Evolutionary conservation across 2,113 vertebrate species (phyloP), one percentile per base, ranked within the genome.

Genomic region (Anhinga anhinga): DNA sequence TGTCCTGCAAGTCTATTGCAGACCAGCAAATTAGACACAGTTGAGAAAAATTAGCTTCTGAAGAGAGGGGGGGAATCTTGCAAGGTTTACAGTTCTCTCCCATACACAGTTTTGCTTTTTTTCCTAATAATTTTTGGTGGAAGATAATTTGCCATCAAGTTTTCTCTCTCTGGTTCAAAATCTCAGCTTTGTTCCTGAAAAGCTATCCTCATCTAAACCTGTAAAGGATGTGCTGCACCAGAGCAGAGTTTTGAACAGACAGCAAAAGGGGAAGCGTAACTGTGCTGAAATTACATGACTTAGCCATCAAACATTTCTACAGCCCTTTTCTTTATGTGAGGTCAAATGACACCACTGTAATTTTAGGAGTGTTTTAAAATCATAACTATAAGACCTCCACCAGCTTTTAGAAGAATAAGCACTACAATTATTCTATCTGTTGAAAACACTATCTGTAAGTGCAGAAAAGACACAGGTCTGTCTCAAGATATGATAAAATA

Each of bases 391-490:
- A 55, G 20, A 69, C 27, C 15, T 80, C n/a, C n/a, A 73, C 13
- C 29, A 85, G 56, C 34, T 85, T 87, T 76, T 67, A 74, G n/a
- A 67, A 38, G 22, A 78, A 58, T 15, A 78, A 78, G 15, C 12
- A 53, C 0, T 0, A 10, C 34, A 42, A 13, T 53, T 74, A 72
- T 16, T 67, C 40, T 38, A 30, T 29, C 34, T 65, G 59, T 14
- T 89, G 47, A 59, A 89, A 94, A 32, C 25, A 66, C 10, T 45
- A 17, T 13, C 22, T 32, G 17, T 44, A 90, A 65, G 82, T 12
- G 65, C 53, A 80, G 15, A 59, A 71, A 53, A 70, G 52, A 21
- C 27, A 61, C 16, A 38, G 2, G 6, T 47, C 47, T 55, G 23
- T 25, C 42, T 65, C 44, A 52, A 59, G 16, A 36, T 34, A 55